phyloP scores from a whole-genome alignment of 2,797 vertebrate genomes.

The Megaceryle alcyon region DNA sequence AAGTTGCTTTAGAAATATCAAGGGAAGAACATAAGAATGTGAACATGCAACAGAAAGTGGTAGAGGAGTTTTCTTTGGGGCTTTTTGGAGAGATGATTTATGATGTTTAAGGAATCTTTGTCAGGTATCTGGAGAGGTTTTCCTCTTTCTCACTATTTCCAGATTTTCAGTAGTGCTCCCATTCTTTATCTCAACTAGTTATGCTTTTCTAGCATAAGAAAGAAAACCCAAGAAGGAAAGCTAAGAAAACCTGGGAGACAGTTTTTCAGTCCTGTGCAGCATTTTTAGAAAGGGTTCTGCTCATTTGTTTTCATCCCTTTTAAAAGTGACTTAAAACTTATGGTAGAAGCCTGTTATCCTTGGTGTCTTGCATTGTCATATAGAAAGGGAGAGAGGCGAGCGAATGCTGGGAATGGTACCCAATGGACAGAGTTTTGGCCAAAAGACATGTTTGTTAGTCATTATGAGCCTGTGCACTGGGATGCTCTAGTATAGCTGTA shows the following conservation, averaged over 20 bases:
- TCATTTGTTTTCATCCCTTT: not conserved
- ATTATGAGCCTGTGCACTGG: not conserved
- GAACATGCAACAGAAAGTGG: not conserved
- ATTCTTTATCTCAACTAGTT: not conserved
- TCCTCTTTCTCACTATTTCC: not conserved
- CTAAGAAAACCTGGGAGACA: not conserved
- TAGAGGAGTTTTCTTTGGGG: not conserved
- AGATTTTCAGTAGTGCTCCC: not conserved
- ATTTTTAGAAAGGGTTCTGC: not conserved
- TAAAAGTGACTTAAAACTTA: not conserved
- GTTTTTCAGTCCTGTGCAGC: not conserved
- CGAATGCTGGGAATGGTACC: not conserved
- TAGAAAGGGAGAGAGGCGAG: not conserved
- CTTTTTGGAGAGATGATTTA: not conserved
- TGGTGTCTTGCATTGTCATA: accelerated
- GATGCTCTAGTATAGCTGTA: not conserved
- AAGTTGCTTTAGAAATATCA: not conserved
- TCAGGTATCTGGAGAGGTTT: not conserved
- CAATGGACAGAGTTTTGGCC: not conserved
- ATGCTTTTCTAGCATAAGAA: not conserved
- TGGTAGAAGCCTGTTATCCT: not conserved
- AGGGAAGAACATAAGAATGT: not conserved
- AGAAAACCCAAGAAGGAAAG: not conserved
- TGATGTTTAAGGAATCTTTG: not conserved
- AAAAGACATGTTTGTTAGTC: not conserved